phyloP scores from a whole-genome alignment of 2,888 invertebrate genomes.

The Nebria brevicollis region DNA sequence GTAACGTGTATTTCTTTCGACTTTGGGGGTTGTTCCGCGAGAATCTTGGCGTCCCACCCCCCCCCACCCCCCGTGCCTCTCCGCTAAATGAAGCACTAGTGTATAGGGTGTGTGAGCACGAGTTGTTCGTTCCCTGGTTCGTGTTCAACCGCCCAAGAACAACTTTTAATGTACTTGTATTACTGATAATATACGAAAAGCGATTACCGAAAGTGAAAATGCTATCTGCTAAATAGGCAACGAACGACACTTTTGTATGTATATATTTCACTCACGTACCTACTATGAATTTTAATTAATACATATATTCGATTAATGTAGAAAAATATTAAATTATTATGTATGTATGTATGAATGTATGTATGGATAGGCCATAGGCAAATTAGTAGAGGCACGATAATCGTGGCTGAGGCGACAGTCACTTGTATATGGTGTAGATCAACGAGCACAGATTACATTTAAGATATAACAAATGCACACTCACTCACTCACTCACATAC shows the following conservation, averaged over 20 bases:
- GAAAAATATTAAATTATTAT: too few species aligned
- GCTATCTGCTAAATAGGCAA: slow-evolving; percentile 39
- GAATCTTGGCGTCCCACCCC: background rate
- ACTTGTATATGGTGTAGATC: background rate
- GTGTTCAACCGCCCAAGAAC: slow-evolving; percentile 37
- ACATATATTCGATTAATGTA: too few species aligned
- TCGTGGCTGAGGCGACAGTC: background rate
- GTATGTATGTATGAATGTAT: too few species aligned
- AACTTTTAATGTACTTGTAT: slow-evolving; percentile 48
- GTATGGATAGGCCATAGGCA: background rate
- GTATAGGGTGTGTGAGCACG: background rate
- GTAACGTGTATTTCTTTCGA: slow-evolving; percentile 51
- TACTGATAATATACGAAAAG: slow-evolving; percentile 18
- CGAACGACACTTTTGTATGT: background rate
- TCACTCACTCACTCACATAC: too few species aligned
- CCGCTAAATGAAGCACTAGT: background rate
- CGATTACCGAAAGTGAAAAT: slow-evolving; percentile 8
- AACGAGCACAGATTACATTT: background rate
- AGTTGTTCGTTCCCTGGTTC: slow-evolving; percentile 9
- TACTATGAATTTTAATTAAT: too few species aligned
- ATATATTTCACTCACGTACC: too few species aligned
- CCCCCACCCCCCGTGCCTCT: slow-evolving; percentile 16
- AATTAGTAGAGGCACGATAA: background rate
- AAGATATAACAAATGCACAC: background rate
- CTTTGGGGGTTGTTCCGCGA: slow-evolving; percentile 10